Percentiles rank a stretch among this genome's conserved stretches.
These are phyloP conservation scores for Andrena bicolor DNA, from an alignment of 2,888 invertebrate species.

Conservation along the genomic window DNA sequence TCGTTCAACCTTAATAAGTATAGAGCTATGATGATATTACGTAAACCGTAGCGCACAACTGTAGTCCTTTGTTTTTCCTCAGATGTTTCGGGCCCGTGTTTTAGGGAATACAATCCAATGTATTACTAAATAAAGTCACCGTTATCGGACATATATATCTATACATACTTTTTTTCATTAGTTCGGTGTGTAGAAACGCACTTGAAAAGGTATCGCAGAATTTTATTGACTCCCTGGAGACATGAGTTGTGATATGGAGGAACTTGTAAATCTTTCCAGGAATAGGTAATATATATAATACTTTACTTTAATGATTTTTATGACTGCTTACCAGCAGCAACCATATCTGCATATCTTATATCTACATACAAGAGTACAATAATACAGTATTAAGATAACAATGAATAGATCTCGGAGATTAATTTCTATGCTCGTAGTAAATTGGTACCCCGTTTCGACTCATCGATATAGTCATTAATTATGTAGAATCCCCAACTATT, in stretches of 20 bases:
- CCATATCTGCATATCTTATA: slow-evolving; percentile 9
- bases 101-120: too few relatives aligned
- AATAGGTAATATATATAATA: neutral
- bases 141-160: too few relatives aligned
- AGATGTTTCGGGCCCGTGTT: too few relatives aligned
- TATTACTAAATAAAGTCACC: too few relatives aligned
- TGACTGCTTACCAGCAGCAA: slow-evolving; percentile 29
- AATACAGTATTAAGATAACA: slow-evolving; percentile 4
- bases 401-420: slow-evolving; percentile 23
- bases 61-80: too few relatives aligned
- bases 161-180: too few relatives aligned
- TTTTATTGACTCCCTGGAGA: neutral
- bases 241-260: slow-evolving; percentile 3
- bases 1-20: too few relatives aligned
- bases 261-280: neutral
- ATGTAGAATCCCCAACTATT: slow-evolving; percentile 1
- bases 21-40: too few relatives aligned
- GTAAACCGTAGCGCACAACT: too few relatives aligned
- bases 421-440: slow-evolving; percentile 27
- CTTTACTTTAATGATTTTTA: neutral
- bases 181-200: too few relatives aligned
- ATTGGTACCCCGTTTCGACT: slow-evolving; percentile 37
- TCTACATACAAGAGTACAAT: neutral
- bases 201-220: too few relatives aligned
- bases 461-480: slow-evolving; percentile 11